Base-by-base conservation (phyloP, 2,797 vertebrate genomes). In the Coendou prehensilis region DNA sequence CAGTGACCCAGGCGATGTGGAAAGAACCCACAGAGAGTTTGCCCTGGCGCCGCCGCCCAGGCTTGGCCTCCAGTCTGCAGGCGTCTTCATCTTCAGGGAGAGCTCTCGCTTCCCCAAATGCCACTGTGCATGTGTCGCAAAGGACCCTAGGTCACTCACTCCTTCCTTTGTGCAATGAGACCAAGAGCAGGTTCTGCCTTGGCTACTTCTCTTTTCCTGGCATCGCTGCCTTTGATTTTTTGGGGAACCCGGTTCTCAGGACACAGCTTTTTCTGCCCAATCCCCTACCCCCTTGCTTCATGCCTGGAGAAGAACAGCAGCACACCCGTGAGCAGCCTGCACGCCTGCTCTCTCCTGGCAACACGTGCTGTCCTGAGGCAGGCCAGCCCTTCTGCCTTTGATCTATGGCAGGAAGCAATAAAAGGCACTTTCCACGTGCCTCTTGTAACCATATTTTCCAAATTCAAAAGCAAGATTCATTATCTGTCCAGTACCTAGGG, bases 71-170 rank as follows among this genome's bases (percentile, higher is more conserved):
- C 28, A 6, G 41, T 91, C 89, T 91, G 85, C 95, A 92, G 56
- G 28, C 87, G n/a, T 45, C 41, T 28, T 75, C 9, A 10, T 71
- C 57, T 15, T 71, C 41, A 64, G 61, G 78, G 79, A 78, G 80
- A 45, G 87, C 47, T 92, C 87, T 97, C 86, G 95, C 96, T 98
- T 98, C 98, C 98, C 90, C 93, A 97, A 73, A 89, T 4, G 63
- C 5, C 50, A 52, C 82, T 69, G 95, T 92, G 87, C 52, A 37
- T 93, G 79, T 98, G 97, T 92, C 84, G 95, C 97, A 98, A 96
- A 93, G 80, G 28, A 33, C 79, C 92, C 93, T 56, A 89, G 80
- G 87, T 93, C 86, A 82, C 26, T 50, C 14, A 6, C 94, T 90
- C 59, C 90, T 94, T 93, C 96, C 89, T 95, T 98, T 98, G 97